Evolutionary conservation across 2,113 vertebrate genomes (phyloP).

Genomic region (Addax nasomaculatus): DNA sequence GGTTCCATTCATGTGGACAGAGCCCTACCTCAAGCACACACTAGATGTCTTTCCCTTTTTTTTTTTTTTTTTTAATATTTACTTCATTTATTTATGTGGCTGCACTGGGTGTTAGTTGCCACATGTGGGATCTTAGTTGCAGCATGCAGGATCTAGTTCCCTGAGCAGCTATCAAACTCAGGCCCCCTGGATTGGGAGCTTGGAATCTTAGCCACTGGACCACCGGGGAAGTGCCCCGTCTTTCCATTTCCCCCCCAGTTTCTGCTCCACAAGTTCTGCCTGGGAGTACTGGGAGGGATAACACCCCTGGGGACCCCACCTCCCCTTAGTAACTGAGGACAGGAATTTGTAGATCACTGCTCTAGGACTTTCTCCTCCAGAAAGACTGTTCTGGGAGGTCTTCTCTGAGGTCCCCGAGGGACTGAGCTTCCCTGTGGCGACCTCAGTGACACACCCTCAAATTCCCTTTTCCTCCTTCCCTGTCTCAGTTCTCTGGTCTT

Average conservation of each 20-base stretch:
- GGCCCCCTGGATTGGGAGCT: neutral
- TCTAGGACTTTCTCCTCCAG: neutral
- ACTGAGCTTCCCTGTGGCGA: neutral
- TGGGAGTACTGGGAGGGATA: neutral
- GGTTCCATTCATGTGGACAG: rapidly evolving
- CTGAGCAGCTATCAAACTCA: neutral
- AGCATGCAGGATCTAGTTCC: neutral
- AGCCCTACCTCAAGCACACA: neutral
- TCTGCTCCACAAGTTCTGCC: neutral
- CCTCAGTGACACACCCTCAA: neutral
- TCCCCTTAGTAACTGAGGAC: neutral
- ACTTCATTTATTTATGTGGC: neutral
- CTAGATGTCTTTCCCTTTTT: neutral
- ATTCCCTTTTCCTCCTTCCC: neutral
- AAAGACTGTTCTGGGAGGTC: neutral
- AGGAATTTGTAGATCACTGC: neutral
- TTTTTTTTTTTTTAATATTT: neutral
- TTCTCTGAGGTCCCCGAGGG: neutral
- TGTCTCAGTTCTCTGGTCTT: neutral
- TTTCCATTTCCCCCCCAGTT: neutral
- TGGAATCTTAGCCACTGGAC: neutral
- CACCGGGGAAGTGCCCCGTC: neutral
- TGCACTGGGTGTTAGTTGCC: neutral
- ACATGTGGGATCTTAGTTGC: neutral
- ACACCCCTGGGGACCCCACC: no score